These are phyloP conservation scores for Arion vulgaris DNA, from an alignment of 1,140 invertebrate species.

Conservation along the genomic window DNA sequence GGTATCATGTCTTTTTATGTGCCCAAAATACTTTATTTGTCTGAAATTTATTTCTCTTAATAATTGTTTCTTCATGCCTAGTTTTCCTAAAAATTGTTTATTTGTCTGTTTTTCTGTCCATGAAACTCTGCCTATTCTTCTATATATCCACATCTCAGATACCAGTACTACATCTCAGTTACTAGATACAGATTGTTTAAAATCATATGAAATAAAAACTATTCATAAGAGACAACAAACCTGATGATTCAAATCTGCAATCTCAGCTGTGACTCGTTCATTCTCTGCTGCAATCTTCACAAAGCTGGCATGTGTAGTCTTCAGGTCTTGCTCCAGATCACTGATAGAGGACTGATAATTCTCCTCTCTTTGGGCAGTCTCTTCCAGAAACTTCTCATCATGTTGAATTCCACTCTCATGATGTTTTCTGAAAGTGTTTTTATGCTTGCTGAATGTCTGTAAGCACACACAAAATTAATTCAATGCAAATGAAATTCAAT, in stretches of 20 bases:
- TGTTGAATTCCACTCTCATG: slow-evolving; percentile 97
- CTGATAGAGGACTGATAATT: slow-evolving; percentile 91
- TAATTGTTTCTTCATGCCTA: no score
- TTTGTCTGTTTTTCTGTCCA: no score
- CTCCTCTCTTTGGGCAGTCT: slow-evolving; percentile 94
- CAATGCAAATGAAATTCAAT: no score
- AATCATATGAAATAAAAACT: background rate
- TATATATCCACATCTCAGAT: no score
- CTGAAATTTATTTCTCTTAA: no score
- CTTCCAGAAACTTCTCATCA: slow-evolving; percentile 93
- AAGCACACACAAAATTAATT: no score
- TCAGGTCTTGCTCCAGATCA: slow-evolving; percentile 90
- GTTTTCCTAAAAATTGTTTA: no score
- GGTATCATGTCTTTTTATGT: no score
- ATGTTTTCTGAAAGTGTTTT: slow-evolving; percentile 90
- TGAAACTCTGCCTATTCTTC: no score
- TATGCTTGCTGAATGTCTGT: slow-evolving; percentile 94
- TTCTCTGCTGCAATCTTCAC: slow-evolving; percentile 61
- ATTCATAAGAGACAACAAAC: background rate
- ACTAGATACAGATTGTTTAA: no score
- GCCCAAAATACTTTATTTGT: no score
- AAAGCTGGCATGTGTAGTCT: slow-evolving; percentile 60
- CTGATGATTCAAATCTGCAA: slow-evolving; percentile 77
- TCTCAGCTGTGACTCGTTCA: slow-evolving; percentile 52
- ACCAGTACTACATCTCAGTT: no score